Conservation (phyloP, 2,888 invertebrate genomes). For the Petrophora chlorosata region DNA sequence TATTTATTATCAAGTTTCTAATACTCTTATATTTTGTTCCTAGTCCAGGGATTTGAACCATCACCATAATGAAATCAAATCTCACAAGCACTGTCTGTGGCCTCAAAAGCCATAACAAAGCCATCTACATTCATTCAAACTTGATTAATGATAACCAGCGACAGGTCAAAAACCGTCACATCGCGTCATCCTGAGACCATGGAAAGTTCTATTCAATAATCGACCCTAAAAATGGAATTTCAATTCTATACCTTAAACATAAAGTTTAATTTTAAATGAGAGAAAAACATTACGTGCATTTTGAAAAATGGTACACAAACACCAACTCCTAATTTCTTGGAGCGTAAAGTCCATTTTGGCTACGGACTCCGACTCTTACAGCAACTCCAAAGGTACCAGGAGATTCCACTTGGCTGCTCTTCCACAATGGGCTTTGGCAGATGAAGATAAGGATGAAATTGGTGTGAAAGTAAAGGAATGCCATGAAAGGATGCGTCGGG, state of each 20-base stretch:
- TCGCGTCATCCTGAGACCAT: slow-evolving; percentile 62
- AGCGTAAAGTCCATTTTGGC: slow-evolving; percentile 56
- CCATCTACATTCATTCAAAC: slow-evolving; percentile 26
- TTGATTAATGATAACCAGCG: slow-evolving; percentile 36
- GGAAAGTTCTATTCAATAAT: slow-evolving; percentile 69
- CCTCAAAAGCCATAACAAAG: slow-evolving; percentile 22
- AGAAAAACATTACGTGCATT: slow-evolving; percentile 3
- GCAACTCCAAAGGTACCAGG: slow-evolving; percentile 1
- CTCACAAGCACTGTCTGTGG: slow-evolving; percentile 3
- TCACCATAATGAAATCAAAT: slow-evolving; percentile 4
- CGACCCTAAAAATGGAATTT: slow-evolving; percentile 22
- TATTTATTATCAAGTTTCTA: no score
- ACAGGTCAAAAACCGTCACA: slow-evolving; percentile 56
- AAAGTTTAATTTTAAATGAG: slow-evolving; percentile 11
- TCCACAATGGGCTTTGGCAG: slow-evolving; percentile 46
- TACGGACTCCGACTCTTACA: slow-evolving; percentile 22
- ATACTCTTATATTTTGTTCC: no score
- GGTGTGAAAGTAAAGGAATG: slow-evolving; percentile 62
- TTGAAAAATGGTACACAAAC: slow-evolving; percentile 12
- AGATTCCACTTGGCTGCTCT: not conserved
- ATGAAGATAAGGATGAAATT: slow-evolving; percentile 53
- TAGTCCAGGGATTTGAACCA: slow-evolving; percentile 2
- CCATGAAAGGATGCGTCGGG: slow-evolving; percentile 68
- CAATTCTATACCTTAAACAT: not conserved
- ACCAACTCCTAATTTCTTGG: slow-evolving; percentile 45